A percentile compares a stretch with the other conserved stretches of the same genome.
Conservation (phyloP, 2,888 invertebrate species). For the Machimus rusticus region DNA sequence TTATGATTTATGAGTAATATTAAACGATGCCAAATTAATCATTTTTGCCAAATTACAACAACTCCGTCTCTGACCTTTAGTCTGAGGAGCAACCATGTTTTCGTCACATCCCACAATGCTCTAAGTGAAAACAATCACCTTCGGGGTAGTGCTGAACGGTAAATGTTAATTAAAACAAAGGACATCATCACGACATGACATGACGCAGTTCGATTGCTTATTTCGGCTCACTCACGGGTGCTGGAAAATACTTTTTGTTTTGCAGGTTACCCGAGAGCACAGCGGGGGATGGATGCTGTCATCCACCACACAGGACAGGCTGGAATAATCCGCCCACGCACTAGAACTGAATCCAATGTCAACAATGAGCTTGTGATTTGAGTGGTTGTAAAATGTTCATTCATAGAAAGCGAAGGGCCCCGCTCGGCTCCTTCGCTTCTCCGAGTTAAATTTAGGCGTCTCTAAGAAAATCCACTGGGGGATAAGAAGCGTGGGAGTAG, state of each 20-base stretch:
- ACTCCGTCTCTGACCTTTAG: neutral
- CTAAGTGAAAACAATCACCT: neutral
- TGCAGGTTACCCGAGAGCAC: neutral
- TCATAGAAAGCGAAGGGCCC: neutral
- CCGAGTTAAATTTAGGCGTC: neutral
- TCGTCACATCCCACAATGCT: too few species aligned
- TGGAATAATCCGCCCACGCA: neutral
- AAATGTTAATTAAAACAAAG: neutral
- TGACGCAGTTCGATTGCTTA: neutral
- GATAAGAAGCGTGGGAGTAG: neutral
- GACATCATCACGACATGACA: neutral
- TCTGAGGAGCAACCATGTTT: neutral
- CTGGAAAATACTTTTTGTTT: neutral
- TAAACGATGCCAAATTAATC: too few species aligned
- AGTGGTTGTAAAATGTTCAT: constrained; percentile 19
- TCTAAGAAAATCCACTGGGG: neutral
- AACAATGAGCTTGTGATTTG: neutral
- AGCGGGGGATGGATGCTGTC: neutral
- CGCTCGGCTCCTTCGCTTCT: neutral
- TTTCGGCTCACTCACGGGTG: neutral
- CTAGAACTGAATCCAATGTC: neutral
- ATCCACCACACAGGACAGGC: neutral
- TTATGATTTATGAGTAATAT: too few species aligned
- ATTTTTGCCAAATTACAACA: too few species aligned
- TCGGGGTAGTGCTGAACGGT: neutral